Percentiles rank a stretch among this genome's conserved stretches.
Conservation (phyloP, 2,888 invertebrate species). For the Alsophila aescularia region DNA sequence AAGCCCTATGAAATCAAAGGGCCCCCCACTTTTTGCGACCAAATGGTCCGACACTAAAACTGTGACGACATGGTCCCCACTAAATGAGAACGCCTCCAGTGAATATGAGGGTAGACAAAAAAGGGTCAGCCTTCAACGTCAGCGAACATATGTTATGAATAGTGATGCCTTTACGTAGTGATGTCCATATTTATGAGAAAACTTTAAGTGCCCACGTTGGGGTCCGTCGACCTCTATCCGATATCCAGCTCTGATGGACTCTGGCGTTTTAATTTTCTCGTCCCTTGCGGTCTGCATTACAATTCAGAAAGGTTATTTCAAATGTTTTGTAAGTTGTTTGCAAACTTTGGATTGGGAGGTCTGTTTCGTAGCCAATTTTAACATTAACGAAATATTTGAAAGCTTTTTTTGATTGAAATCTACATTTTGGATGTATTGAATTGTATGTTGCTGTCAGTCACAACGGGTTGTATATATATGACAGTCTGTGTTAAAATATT, state of each 20-base stretch:
- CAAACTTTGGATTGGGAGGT: conserved; percentile 26
- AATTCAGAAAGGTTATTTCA: conserved; percentile 19
- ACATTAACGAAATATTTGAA: conserved; percentile 1
- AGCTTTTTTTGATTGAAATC: conserved; percentile 21
- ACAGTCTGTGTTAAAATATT: no score
- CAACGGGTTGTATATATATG: background rate
- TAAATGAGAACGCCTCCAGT: conserved; percentile 39
- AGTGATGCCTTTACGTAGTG: conserved; percentile 46
- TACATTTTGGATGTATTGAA: conserved; percentile 6
- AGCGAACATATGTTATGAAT: conserved; percentile 58
- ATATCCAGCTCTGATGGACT: conserved; percentile 17
- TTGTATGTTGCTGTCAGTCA: conserved; percentile 7
- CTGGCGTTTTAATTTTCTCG: conserved; percentile 28
- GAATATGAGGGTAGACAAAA: conserved; percentile 51
- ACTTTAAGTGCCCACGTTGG: conserved; percentile 47
- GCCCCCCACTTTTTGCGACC: conserved; percentile 30
- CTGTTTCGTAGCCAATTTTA: conserved; percentile 20
- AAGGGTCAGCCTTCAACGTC: conserved; percentile 50
- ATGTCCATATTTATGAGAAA: conserved; percentile 63
- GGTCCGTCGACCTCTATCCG: conserved; percentile 17
- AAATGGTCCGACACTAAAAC: conserved; percentile 38
- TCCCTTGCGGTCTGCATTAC: conserved; percentile 19
- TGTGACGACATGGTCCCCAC: conserved; percentile 38
- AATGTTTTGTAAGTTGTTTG: conserved; percentile 17
- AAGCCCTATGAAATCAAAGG: conserved; percentile 26